Conservation (phyloP, 2,888 invertebrate genomes). For the Bellardia pandia region DNA sequence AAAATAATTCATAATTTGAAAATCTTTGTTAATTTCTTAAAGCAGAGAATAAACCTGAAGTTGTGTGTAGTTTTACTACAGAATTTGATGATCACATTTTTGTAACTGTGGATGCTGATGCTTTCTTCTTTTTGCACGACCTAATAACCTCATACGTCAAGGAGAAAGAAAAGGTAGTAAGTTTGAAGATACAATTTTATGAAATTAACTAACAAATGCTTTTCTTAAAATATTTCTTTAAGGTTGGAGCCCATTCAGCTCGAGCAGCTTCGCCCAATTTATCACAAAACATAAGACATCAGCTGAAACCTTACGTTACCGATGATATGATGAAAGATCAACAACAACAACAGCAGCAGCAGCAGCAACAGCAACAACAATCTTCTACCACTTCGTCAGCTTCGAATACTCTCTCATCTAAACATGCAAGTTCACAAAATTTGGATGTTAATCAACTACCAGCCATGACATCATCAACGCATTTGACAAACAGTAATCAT, state of each 20-base stretch:
- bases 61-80: slow-evolving; percentile 98
- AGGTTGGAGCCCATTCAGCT: slow-evolving; percentile 82
- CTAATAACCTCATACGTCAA: slow-evolving; percentile 97
- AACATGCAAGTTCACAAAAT: slow-evolving; percentile 68
- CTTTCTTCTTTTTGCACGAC: slow-evolving; percentile 98
- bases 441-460: slow-evolving; percentile 64
- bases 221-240: not conserved
- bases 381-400: slow-evolving; percentile 63
- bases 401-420: slow-evolving; percentile 70
- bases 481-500: slow-evolving; percentile 68
- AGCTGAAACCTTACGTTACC: slow-evolving; percentile 79
- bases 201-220: not conserved
- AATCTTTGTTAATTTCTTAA: not conserved
- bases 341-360: slow-evolving; percentile 73
- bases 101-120: slow-evolving; percentile 98
- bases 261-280: slow-evolving; percentile 84
- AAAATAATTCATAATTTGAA: not conserved
- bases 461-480: slow-evolving; percentile 61
- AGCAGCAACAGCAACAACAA: slow-evolving; percentile 42
- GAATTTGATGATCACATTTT: slow-evolving; percentile 99
- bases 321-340: slow-evolving; percentile 80
- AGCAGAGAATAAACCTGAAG: slow-evolving; percentile 91
- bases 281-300: slow-evolving; percentile 80
- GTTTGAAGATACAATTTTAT: slow-evolving; percentile 73
- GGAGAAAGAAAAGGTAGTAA: slow-evolving; percentile 94